Evolutionary conservation across 2,113 vertebrate genomes (phyloP).

Genomic region (Pelvicachromis taeniatus): DNA sequence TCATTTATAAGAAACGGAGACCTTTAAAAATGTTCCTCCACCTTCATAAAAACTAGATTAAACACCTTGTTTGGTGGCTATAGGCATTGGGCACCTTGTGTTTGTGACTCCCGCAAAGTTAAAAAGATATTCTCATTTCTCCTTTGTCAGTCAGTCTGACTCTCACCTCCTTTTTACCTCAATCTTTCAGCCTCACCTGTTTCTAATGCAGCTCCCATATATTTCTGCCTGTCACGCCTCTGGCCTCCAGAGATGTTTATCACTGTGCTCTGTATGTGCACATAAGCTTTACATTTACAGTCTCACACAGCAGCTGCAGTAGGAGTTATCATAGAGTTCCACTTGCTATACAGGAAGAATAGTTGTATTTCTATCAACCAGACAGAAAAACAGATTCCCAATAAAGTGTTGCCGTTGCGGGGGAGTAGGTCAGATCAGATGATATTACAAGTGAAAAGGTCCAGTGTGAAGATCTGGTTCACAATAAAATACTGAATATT

Average conservation of each 20-base stretch:
- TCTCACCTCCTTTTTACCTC: not conserved
- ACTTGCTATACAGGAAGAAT: not conserved
- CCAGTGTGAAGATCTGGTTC: not conserved
- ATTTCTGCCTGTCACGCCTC: not conserved
- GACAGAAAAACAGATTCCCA: conserved; percentile 10
- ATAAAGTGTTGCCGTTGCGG: conserved; percentile 2
- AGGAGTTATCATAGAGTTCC: not conserved
- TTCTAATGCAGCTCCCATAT: not conserved
- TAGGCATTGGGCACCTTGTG: not conserved
- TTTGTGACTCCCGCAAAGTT: not conserved
- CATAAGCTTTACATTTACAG: not conserved
- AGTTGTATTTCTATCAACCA: not conserved
- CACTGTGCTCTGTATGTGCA: not conserved
- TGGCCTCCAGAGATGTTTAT: not conserved
- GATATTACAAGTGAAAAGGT: not conserved
- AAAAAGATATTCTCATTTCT: not conserved
- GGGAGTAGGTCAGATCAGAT: conserved; percentile 1
- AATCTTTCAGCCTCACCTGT: not conserved
- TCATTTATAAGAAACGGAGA: conserved; percentile 18
- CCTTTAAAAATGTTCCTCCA: conserved; percentile 1
- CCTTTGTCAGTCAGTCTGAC: not conserved
- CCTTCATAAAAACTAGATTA: conserved; percentile 57
- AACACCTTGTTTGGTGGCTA: not conserved
- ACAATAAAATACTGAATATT: not conserved
- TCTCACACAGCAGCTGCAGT: not conserved